Evolutionary conservation across 2,888 invertebrate species (phyloP).

Genomic region (Sminthurides aquaticus): DNA sequence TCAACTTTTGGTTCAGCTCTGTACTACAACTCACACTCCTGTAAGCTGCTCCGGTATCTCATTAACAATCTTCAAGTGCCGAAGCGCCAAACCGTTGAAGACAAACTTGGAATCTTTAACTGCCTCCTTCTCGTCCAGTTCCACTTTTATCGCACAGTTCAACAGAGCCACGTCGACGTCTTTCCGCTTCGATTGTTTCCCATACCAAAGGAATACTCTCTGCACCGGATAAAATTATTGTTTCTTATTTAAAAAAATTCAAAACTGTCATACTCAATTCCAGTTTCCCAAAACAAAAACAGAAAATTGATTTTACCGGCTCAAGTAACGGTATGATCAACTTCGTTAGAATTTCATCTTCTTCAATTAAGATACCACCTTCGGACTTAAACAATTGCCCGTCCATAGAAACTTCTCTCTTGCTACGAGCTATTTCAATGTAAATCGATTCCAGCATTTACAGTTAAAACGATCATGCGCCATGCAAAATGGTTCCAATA

Average conservation of each 20-base stretch:
- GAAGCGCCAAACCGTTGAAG: conserved; percentile 88
- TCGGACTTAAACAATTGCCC: background rate
- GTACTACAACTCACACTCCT: background rate
- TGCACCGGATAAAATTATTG: background rate
- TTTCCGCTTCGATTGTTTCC: conserved; percentile 24
- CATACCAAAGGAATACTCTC: conserved; percentile 31
- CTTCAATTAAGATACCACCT: background rate
- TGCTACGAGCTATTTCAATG: background rate
- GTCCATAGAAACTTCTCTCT: background rate
- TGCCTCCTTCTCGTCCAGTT: conserved; percentile 44
- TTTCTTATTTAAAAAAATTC: too few species aligned
- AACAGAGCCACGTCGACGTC: conserved; percentile 26
- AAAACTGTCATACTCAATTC: too few species aligned
- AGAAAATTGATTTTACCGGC: too few species aligned
- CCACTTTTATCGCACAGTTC: conserved; percentile 22
- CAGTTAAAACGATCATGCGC: too few species aligned
- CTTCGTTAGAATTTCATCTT: background rate
- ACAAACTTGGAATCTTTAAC: conserved; percentile 61
- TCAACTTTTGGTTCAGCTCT: background rate
- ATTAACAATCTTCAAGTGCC: background rate
- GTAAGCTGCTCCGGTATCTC: background rate
- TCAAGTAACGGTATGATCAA: conserved; percentile 1
- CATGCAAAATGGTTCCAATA: too few species aligned
- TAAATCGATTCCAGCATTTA: too few species aligned
- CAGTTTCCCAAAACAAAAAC: too few species aligned